phyloP scores from a whole-genome alignment of 2,888 invertebrate species.

The Meiosimyza decipiens region DNA sequence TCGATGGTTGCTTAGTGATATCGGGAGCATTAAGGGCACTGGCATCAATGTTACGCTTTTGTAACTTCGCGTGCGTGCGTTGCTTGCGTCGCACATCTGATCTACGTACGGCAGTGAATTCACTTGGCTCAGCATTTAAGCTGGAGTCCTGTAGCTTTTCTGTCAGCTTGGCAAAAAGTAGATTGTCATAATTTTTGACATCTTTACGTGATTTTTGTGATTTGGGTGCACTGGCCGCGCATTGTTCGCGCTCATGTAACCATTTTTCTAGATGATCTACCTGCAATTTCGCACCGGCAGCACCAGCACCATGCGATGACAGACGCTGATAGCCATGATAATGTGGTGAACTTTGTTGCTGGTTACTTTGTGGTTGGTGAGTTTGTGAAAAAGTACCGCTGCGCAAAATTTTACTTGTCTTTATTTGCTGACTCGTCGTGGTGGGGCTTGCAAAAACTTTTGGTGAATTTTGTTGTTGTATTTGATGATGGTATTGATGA shows the following conservation, averaged over 20 bases:
- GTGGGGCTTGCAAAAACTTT: conserved; percentile 46
- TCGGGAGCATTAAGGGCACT: conserved; percentile 25
- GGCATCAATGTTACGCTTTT: conserved; percentile 19
- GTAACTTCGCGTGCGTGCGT: conserved; percentile 38
- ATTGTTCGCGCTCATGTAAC: conserved; percentile 60
- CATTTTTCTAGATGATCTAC: conserved; percentile 69
- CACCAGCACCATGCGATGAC: conserved; percentile 38
- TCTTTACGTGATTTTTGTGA: conserved; percentile 56
- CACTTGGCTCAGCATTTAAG: conserved; percentile 34
- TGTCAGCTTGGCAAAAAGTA: conserved; percentile 63
- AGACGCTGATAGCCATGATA: conserved; percentile 57
- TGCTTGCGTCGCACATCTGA: conserved; percentile 55
- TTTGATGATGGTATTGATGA: conserved; percentile 38
- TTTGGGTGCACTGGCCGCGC: conserved; percentile 35
- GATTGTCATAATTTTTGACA: conserved; percentile 64
- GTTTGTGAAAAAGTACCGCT: conserved; percentile 45
- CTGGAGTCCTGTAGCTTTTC: conserved; percentile 62
- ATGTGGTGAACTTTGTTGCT: conserved; percentile 53
- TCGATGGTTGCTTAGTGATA: conserved; percentile 41
- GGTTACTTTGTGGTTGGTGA: conserved; percentile 28
- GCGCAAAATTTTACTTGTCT: conserved; percentile 49
- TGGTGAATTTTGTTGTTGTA: conserved; percentile 37
- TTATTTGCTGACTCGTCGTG: conserved; percentile 48
- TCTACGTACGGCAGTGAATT: conserved; percentile 41
- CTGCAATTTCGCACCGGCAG: conserved; percentile 46